Conservation (phyloP, 2,113 vertebrate species). For the Sylvilagus bachmani region DNA sequence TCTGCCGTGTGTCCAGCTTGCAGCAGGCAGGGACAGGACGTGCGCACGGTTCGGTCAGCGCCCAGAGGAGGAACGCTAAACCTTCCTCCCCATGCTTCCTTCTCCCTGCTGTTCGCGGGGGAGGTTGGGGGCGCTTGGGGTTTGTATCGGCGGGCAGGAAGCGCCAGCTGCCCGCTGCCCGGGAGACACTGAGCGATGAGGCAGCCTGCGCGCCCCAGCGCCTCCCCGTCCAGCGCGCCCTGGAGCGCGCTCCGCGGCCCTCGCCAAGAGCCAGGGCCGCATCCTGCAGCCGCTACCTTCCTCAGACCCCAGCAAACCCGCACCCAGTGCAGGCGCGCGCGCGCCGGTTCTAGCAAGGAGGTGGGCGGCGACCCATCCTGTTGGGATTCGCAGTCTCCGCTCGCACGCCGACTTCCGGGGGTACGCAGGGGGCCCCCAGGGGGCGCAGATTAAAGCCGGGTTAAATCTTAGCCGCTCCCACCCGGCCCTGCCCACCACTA, state of each 20-base stretch:
- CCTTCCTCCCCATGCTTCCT: no score
- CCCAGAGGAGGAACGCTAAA: no score
- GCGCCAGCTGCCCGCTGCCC: no score
- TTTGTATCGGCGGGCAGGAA: no score
- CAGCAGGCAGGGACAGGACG: no score
- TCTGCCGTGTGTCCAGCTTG: no score
- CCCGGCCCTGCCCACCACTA: fast-evolving
- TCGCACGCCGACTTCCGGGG: neutral
- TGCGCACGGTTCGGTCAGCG: no score
- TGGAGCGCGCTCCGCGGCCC: neutral
- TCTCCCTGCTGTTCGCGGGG: no score
- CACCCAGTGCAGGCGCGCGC: neutral
- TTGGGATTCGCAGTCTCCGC: neutral
- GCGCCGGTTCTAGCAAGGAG: fast-evolving
- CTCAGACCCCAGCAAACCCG: neutral
- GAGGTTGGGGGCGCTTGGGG: no score
- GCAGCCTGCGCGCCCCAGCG: neutral
- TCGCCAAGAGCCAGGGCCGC: neutral
- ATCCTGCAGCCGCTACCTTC: neutral
- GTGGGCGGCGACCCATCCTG: neutral
- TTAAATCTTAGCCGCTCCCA: neutral
- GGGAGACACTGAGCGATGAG: no score
- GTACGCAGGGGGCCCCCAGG: neutral
- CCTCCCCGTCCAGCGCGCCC: neutral
- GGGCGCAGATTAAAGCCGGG: neutral